Percentiles rank a stretch among this genome's conserved stretches.
These are phyloP conservation scores for Hermetia illucens DNA, from an alignment of 1,140 invertebrate genomes.

Conservation along the genomic window DNA sequence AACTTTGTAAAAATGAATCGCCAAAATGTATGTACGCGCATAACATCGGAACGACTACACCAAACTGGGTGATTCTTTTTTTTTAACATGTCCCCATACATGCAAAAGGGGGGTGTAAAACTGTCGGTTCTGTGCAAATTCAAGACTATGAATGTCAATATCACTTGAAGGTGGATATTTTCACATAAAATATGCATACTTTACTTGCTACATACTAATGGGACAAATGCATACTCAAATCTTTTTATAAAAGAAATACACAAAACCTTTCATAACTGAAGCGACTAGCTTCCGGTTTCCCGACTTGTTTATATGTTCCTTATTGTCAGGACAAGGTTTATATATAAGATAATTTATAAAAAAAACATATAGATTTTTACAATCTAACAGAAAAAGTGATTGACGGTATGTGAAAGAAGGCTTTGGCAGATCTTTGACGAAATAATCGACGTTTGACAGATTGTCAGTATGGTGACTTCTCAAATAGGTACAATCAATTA, in stretches of 20 bases:
- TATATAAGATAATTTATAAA: background rate
- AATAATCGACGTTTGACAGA: background rate
- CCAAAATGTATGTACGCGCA: constrained; percentile 1
- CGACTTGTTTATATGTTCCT: background rate
- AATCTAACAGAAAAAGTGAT: background rate
- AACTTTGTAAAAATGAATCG: constrained; percentile 1
- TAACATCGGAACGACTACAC: background rate
- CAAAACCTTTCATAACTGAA: background rate
- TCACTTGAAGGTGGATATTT: too few relatives aligned
- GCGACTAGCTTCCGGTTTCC: background rate
- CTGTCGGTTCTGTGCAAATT: too few relatives aligned
- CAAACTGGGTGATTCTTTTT: background rate
- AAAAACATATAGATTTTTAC: background rate
- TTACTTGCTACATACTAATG: too few relatives aligned
- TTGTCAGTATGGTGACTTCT: background rate
- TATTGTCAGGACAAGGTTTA: constrained; percentile 1
- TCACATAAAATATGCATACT: too few relatives aligned
- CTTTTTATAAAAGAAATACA: too few relatives aligned
- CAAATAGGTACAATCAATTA: background rate
- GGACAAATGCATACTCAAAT: too few relatives aligned
- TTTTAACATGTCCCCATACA: too few relatives aligned
- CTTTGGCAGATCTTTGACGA: background rate
- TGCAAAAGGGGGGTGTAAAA: too few relatives aligned
- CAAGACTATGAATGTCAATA: too few relatives aligned
- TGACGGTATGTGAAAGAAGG: background rate